Conservation (phyloP, 30 jellyfish, hydroid and myxozoan species). For the Nemopilema nomurai region DNA sequence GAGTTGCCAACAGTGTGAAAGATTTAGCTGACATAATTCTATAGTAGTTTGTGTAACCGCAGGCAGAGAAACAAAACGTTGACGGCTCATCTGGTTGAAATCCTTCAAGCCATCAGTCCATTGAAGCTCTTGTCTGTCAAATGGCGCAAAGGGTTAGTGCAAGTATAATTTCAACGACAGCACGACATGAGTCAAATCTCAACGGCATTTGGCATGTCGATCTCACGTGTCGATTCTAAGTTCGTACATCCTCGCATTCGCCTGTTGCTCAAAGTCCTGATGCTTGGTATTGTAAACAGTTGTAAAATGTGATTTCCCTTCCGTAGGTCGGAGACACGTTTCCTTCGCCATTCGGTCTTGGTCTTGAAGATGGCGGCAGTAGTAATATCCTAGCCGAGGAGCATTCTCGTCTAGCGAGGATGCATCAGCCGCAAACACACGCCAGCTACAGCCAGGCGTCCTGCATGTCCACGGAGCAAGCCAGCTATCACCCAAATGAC, state of each 20-base stretch:
- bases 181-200: slow-evolving; percentile 50
- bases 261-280: slow-evolving; percentile 11
- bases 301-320: slow-evolving; percentile 2
- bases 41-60: slow-evolving; percentile 90
- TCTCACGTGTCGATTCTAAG: slow-evolving; percentile 50
- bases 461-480: slow-evolving; percentile 65
- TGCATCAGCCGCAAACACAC: slow-evolving; percentile 31
- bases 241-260: slow-evolving; percentile 19
- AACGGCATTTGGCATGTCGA: slow-evolving; percentile 53
- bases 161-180: slow-evolving; percentile 41
- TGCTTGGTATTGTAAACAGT: slow-evolving; percentile 35
- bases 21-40: slow-evolving; percentile 90
- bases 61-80: slow-evolving; percentile 86
- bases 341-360: slow-evolving; percentile 59
- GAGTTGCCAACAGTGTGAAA: slow-evolving; percentile 89
- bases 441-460: slow-evolving; percentile 24
- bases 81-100: slow-evolving; percentile 83
- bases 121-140: slow-evolving; percentile 72
- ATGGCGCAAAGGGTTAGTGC: slow-evolving; percentile 91
- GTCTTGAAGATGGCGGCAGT: slow-evolving; percentile 61
- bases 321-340: slow-evolving; percentile 64
- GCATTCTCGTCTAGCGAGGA: slow-evolving; percentile 49
- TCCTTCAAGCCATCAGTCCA: slow-evolving; percentile 73
- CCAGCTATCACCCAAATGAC: slow-evolving; percentile 50
- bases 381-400: slow-evolving; percentile 52